A percentile compares a stretch with the other conserved stretches of the same genome.
Conservation (phyloP, 2,113 vertebrate genomes). For the Zeus faber region DNA sequence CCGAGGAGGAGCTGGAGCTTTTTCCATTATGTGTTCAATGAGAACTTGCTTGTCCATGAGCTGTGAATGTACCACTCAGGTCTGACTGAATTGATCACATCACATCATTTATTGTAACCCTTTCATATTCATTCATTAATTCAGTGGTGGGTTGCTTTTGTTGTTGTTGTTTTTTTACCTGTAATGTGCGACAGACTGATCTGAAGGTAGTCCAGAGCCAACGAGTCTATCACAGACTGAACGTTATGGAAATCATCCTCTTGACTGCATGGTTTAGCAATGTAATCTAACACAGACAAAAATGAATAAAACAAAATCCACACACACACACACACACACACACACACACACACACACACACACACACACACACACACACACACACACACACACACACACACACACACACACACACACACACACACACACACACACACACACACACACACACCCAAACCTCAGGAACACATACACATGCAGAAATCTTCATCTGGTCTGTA, state of each 20-base stretch:
- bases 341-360: neutral
- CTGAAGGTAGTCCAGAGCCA: neutral
- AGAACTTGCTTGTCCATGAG: too few relatives aligned
- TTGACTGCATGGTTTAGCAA: conserved; percentile 77
- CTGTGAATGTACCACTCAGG: too few relatives aligned
- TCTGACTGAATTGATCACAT: too few relatives aligned
- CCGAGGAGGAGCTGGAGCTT: too few relatives aligned
- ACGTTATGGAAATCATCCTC: conserved; percentile 92
- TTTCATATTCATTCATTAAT: neutral
- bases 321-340: conserved; percentile 16
- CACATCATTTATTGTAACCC: neutral
- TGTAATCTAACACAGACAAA: too few relatives aligned
- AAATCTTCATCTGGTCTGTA: too few relatives aligned
- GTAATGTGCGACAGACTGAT: too few relatives aligned
- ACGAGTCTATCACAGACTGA: conserved; percentile 81
- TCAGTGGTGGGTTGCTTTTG: neutral
- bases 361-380: too few relatives aligned
- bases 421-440: too few relatives aligned
- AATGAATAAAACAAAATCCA: too few relatives aligned
- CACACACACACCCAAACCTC: too few relatives aligned
- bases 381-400: conserved; percentile 2
- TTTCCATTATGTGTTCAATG: too few relatives aligned
- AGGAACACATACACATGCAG: neutral
- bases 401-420: neutral
- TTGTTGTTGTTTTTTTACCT: neutral